These are phyloP conservation scores for Tokudaia muenninki DNA, from an alignment of 2,797 vertebrate genomes.

Conservation along the genomic window DNA sequence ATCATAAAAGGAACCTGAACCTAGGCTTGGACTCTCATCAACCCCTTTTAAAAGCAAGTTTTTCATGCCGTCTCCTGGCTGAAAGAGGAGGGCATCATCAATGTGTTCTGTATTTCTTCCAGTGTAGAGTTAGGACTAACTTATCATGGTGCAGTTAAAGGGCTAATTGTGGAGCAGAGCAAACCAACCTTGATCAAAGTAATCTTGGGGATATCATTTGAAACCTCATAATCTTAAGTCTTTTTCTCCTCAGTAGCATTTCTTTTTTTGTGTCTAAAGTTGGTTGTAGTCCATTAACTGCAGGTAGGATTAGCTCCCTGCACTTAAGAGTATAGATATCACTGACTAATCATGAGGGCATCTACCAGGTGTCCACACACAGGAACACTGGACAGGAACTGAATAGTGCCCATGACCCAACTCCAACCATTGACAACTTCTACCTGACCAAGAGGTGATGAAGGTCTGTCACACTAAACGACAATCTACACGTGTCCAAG, in stretches of 20 bases:
- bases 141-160: conserved; percentile 84
- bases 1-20: conserved; percentile 20
- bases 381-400: neutral
- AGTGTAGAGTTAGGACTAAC: conserved; percentile 83
- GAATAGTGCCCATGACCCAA: neutral
- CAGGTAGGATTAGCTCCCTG: neutral
- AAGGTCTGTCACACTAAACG: neutral
- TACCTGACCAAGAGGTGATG: neutral
- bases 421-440: neutral
- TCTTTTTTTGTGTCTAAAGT: neutral
- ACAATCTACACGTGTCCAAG: neutral
- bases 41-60: neutral
- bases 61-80: neutral
- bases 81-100: conserved; percentile 65
- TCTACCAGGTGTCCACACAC: neutral
- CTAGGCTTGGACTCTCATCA: neutral
- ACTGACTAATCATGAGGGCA: conserved; percentile 45
- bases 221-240: conserved; percentile 74
- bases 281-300: conserved; percentile 15
- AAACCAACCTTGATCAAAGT: conserved; percentile 82
- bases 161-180: conserved; percentile 84
- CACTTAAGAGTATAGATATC: neutral
- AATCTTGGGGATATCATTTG: conserved; percentile 79
- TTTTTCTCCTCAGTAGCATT: conserved; percentile 27
- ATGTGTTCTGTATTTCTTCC: conserved; percentile 82